Percentiles rank a stretch among this genome's conserved stretches.
Conservation (phyloP, 2,888 invertebrate species). For the Pterostichus niger region DNA sequence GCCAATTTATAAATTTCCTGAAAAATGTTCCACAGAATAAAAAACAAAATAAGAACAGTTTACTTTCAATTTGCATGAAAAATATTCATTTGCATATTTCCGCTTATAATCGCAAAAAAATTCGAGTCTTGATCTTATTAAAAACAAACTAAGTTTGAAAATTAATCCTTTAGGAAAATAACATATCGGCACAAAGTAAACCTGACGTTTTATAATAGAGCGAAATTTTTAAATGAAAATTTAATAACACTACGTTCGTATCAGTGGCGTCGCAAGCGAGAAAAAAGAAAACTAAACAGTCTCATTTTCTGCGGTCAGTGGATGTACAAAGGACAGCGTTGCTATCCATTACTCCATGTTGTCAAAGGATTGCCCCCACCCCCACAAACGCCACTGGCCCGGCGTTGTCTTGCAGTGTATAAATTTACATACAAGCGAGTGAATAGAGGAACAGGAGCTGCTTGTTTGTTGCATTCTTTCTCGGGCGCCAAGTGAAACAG, state of each 20-base stretch:
- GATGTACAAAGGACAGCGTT: conserved; percentile 56
- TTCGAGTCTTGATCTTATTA: conserved; percentile 56
- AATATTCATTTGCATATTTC: conserved; percentile 62
- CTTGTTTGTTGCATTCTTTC: conserved; percentile 46
- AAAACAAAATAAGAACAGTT: conserved; percentile 53
- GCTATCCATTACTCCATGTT: conserved; percentile 51
- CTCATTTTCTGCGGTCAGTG: conserved; percentile 64
- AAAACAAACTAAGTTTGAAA: conserved; percentile 50
- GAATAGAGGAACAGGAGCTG: conserved; percentile 36
- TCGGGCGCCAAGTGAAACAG: conserved; percentile 49
- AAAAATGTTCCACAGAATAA: background rate
- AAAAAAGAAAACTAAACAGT: conserved; percentile 44
- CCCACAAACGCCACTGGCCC: conserved; percentile 11
- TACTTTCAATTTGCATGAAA: conserved; percentile 62
- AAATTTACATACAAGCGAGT: conserved; percentile 63
- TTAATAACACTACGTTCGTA: conserved; percentile 43
- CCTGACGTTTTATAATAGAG: conserved; percentile 40
- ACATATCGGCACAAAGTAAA: conserved; percentile 57
- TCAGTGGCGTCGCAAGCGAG: conserved; percentile 29
- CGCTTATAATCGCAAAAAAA: conserved; percentile 47
- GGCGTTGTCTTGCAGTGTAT: conserved; percentile 50
- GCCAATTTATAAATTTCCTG: conserved; percentile 22
- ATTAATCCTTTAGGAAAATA: conserved; percentile 56
- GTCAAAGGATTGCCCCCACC: conserved; percentile 44
- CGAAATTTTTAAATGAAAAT: conserved; percentile 59